phyloP scores from a whole-genome alignment of 2,113 vertebrate species.

The Cariama cristata region DNA sequence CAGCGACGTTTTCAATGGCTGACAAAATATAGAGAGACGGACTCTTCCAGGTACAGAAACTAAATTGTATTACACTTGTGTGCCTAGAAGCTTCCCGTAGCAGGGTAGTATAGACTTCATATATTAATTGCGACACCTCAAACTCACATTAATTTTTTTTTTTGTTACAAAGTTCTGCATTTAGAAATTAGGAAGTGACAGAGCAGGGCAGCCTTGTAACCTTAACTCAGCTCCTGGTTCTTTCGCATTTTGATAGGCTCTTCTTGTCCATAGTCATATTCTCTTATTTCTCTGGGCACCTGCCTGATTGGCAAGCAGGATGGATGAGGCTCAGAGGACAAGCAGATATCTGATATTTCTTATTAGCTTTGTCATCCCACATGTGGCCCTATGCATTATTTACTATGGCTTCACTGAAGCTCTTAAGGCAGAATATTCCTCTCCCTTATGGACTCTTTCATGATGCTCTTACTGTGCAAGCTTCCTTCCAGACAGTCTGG shows the following conservation, averaged over 20 bases:
- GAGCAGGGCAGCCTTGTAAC: neutral
- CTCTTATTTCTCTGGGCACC: neutral
- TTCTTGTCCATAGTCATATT: neutral
- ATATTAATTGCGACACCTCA: neutral
- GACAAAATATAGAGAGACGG: neutral
- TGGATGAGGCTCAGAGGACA: neutral
- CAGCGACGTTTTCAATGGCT: neutral
- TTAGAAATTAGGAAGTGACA: neutral
- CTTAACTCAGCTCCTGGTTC: neutral
- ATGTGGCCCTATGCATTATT: neutral
- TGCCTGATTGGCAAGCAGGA: neutral
- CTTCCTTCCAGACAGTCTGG: neutral
- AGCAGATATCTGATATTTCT: neutral
- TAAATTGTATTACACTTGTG: neutral
- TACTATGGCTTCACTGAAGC: neutral
- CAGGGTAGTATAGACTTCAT: neutral
- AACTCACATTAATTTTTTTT: neutral
- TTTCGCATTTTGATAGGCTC: neutral
- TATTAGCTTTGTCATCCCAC: neutral
- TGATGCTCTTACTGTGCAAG: neutral
- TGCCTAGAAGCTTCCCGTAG: neutral
- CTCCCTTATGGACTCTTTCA: neutral
- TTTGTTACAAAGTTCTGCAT: neutral
- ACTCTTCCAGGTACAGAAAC: neutral
- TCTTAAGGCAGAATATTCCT: neutral